Percentiles rank a stretch among this genome's conserved stretches.
These are phyloP conservation scores for Cephus sareptanus DNA, from an alignment of 2,888 invertebrate genomes.

Conservation along the genomic window DNA sequence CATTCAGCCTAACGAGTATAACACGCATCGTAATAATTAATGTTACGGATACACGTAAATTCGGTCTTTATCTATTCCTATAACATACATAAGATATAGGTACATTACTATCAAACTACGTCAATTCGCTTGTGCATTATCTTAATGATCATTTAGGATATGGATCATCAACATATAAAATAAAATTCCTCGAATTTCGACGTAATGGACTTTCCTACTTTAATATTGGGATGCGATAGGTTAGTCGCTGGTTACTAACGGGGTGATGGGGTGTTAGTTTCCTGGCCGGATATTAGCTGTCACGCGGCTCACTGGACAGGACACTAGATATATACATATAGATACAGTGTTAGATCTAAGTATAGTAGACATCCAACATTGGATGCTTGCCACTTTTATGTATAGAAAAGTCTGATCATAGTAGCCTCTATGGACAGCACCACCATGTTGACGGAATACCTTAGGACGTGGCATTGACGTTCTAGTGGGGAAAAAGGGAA, in stretches of 20 bases:
- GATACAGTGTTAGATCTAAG: slow-evolving; percentile 38
- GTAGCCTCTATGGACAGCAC: neutral
- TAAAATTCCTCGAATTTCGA: slow-evolving; percentile 12
- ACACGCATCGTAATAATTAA: neutral
- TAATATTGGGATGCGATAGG: slow-evolving; percentile 53
- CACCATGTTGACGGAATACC: neutral
- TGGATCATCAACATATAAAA: neutral
- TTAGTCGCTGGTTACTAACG: slow-evolving; percentile 42
- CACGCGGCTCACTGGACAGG: slow-evolving; percentile 64
- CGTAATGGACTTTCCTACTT: slow-evolving; percentile 50
- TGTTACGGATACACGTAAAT: neutral
- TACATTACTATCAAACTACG: neutral
- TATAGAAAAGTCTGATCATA: slow-evolving; percentile 45
- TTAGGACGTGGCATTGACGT: neutral
- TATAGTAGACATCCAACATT: slow-evolving; percentile 44
- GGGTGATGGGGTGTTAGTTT: slow-evolving; percentile 58
- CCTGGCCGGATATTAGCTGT: slow-evolving; percentile 66
- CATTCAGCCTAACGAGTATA: neutral
- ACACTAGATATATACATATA: slow-evolving; percentile 41
- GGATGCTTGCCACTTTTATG: slow-evolving; percentile 50
- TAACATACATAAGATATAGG: neutral
- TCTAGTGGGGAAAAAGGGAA: neutral
- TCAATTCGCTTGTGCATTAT: neutral
- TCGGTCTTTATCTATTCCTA: neutral
- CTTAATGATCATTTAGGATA: neutral